Evolutionary conservation across 2,113 vertebrate genomes (phyloP).

Genomic region (Psophia crepitans): DNA sequence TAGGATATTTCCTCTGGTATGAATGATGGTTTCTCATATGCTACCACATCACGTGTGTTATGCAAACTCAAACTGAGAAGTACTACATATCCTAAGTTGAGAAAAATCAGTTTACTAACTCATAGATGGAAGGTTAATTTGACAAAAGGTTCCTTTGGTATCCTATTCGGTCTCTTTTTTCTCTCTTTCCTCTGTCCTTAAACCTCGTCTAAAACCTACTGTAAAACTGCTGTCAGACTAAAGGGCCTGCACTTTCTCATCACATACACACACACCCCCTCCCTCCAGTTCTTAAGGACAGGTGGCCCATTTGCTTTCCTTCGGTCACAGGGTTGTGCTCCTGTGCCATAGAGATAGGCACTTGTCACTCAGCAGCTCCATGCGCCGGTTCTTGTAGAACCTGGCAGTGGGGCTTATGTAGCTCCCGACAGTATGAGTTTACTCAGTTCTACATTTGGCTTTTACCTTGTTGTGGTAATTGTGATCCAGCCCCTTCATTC

Average conservation of each 20-base stretch:
- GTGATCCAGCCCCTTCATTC: background rate
- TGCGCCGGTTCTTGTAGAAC: background rate
- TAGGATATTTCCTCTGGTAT: background rate
- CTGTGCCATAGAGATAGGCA: background rate
- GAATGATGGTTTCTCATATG: background rate
- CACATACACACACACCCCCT: too few species aligned
- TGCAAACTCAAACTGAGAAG: background rate
- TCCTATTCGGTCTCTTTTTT: background rate
- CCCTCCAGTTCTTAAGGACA: background rate
- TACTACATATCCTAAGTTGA: fast-evolving
- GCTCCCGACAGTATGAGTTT: background rate
- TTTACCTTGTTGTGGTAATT: background rate
- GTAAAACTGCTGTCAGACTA: background rate
- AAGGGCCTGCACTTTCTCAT: background rate
- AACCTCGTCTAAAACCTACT: background rate
- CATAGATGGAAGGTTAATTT: background rate
- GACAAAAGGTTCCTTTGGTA: background rate
- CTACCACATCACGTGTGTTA: background rate
- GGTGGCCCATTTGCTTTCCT: background rate
- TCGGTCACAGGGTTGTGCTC: background rate
- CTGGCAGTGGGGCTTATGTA: background rate
- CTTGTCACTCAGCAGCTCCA: background rate
- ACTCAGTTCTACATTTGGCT: background rate
- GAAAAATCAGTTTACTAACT: background rate
- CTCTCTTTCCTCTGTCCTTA: background rate